phyloP scores from a whole-genome alignment of 2,888 invertebrate genomes.

The Sarcophaga carnaria region DNA sequence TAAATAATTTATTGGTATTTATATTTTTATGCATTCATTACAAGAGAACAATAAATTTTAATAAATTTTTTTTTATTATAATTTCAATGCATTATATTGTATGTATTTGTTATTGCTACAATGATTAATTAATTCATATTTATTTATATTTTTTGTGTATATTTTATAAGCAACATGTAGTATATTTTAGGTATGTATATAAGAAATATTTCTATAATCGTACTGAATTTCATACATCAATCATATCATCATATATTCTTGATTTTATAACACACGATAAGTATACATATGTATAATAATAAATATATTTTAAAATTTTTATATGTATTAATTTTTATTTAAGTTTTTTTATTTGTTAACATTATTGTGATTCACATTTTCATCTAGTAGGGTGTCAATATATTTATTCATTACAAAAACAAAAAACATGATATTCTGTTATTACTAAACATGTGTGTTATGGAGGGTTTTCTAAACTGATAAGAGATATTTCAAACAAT shows the following conservation, averaged over 20 bases:
- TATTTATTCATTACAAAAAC: constrained; percentile 27
- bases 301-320: neutral
- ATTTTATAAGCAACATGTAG: constrained; percentile 29
- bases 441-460: no score
- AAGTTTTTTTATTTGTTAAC: constrained; percentile 44
- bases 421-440: no score
- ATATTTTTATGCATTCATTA: neutral
- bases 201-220: constrained; percentile 46
- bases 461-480: no score
- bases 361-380: constrained; percentile 77
- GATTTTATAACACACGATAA: neutral
- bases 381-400: constrained; percentile 75
- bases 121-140: neutral
- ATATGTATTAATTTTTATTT: constrained; percentile 1
- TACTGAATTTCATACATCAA: constrained; percentile 55
- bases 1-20: constrained; percentile 31
- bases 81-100: no score
- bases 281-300: neutral
- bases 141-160: neutral
- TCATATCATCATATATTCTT: constrained; percentile 27
- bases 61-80: neutral
- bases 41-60: constrained; percentile 58
- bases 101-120: no score
- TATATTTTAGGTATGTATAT: constrained; percentile 25
- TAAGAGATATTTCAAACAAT: neutral